Evolutionary conservation across 37 sponge, comb jelly and placozoan species (phyloP).

Genomic region (Cladorhizidae sp.): DNA sequence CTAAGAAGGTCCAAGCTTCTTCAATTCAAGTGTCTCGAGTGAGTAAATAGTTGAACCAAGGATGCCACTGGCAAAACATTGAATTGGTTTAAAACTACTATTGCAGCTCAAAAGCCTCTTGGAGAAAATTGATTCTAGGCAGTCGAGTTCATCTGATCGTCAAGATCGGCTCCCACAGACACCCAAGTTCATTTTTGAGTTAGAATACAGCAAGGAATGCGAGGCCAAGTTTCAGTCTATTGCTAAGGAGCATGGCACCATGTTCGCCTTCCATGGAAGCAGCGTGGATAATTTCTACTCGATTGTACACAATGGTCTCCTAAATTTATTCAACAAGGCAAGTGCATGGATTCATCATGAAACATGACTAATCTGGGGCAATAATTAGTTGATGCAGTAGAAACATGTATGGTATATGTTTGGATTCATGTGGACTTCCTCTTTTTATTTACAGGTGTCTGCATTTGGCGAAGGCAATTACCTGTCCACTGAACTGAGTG

Average conservation of each 20-base stretch:
- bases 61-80: not conserved
- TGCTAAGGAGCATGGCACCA: constrained; percentile 36
- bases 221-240: constrained; percentile 37
- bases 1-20: constrained; percentile 12
- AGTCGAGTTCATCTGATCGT: not conserved
- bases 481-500: constrained; percentile 73
- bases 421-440: too few species aligned
- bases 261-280: constrained; percentile 84
- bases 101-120: not conserved
- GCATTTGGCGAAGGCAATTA: constrained; percentile 91
- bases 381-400: too few species aligned
- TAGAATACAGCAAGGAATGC: constrained; percentile 39
- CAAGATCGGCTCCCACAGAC: not conserved
- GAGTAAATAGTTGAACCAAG: not conserved
- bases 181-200: constrained; percentile 61
- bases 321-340: constrained; percentile 79
- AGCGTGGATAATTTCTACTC: constrained; percentile 87
- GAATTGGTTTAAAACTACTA: not conserved
- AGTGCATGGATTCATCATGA: too few species aligned
- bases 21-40: constrained; percentile 9
- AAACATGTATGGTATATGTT: too few species aligned
- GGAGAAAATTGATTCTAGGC: not conserved
- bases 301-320: constrained; percentile 85
- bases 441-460: constrained; percentile 6
- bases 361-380: too few species aligned